Evolutionary conservation across 2,113 vertebrate species (phyloP).

Genomic region (Glaucidium brasilianum): DNA sequence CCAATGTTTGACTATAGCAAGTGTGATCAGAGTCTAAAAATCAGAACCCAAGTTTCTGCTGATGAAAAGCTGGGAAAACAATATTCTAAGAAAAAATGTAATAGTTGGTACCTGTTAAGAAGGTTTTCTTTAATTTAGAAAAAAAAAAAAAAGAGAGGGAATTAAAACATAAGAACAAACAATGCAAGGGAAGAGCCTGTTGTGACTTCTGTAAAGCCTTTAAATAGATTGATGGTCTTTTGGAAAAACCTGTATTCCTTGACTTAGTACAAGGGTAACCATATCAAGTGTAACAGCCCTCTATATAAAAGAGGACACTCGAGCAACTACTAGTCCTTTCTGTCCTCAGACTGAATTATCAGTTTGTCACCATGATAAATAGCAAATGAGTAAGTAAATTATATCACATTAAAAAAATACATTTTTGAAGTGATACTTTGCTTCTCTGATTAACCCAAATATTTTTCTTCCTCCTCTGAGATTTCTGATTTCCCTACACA

Average conservation of each 20-base stretch:
- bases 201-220: background rate
- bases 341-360: background rate
- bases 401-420: background rate
- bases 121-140: background rate
- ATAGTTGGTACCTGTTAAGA: background rate
- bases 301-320: background rate
- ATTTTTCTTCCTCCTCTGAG: background rate
- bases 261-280: background rate
- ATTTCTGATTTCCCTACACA: background rate
- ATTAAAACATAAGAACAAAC: background rate
- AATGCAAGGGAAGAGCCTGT: background rate
- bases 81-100: background rate
- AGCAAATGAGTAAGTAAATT: background rate
- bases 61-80: background rate
- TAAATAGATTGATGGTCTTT: background rate
- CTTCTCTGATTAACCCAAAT: background rate
- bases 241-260: background rate
- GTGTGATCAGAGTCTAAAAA: background rate
- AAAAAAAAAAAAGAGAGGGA: background rate
- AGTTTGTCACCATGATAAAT: background rate
- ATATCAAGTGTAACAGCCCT: background rate
- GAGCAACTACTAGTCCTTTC: background rate
- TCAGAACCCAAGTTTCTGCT: background rate
- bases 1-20: background rate
- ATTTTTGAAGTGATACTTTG: background rate